Percentiles rank a stretch among this genome's conserved stretches.
phyloP scores from a whole-genome alignment of 2,888 invertebrate genomes.

The Epistrophe grossulariae region DNA sequence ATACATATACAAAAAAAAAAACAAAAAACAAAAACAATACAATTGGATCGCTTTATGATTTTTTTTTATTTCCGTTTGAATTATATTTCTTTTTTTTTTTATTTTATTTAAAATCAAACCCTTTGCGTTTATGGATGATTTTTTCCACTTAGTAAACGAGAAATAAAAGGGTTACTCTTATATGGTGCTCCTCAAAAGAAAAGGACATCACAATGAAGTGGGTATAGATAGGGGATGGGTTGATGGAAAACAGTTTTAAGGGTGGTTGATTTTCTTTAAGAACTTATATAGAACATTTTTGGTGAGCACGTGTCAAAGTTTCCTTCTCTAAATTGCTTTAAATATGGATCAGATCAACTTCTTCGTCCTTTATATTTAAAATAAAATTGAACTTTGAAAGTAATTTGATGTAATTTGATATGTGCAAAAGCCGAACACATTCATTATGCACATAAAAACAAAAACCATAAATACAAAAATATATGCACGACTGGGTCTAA shows the following conservation, averaged over 20 bases:
- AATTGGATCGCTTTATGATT: constrained; percentile 44
- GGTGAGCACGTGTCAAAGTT: constrained; percentile 33
- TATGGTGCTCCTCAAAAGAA: constrained; percentile 8
- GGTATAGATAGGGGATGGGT: background rate
- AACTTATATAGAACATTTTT: background rate
- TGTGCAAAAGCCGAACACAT: constrained; percentile 28
- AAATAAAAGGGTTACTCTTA: constrained; percentile 31
- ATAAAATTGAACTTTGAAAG: constrained; percentile 23
- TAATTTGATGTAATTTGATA: constrained; percentile 30
- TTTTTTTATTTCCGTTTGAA: constrained; percentile 9
- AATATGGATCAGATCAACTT: constrained; percentile 18
- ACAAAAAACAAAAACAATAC: background rate
- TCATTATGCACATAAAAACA: background rate
- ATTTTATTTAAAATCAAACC: constrained; percentile 39
- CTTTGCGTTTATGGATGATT: constrained; percentile 38
- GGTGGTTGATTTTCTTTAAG: constrained; percentile 15
- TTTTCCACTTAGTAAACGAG: constrained; percentile 46
- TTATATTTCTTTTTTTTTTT: constrained; percentile 1
- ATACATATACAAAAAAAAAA: background rate
- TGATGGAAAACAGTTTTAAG: constrained; percentile 7
- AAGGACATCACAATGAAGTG: constrained; percentile 17
- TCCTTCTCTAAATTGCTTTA: background rate
- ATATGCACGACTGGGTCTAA: no score
- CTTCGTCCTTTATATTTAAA: constrained; percentile 3
- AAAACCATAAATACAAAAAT: no score